Evolutionary conservation across 2,797 vertebrate species (phyloP), one percentile per base, ranked within the genome.

Genomic region (Halcyon badia): DNA sequence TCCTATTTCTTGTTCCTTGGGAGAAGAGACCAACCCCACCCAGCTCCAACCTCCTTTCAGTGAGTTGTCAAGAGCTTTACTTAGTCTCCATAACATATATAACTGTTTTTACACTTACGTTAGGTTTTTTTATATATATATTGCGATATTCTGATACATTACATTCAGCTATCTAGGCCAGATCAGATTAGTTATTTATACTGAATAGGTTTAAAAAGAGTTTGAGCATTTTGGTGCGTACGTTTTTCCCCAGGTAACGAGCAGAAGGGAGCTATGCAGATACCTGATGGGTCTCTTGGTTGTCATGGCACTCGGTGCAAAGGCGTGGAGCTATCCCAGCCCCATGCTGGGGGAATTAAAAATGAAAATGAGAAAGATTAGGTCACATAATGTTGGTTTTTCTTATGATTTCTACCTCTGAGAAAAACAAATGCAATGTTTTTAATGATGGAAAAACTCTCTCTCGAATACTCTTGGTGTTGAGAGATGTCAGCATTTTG

Each of bases 131-230:
- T 95, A 35, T 35, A 35, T 69, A 66, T 18, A 46, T 83, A 64
- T 70, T 65, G 58, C 16, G 10, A 70, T 60, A 30, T 88, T 96
- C 65, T 52, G 61, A 42, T 58, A 72, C 57, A 65, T 92, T 91
- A 65, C 31, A 83, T 83, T 94, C 76, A 86, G 54, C 80, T 96
- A 95, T 94, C 91, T 97, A 86, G 95, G 97, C 95, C 95, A 95
- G 81, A 83, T 90, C 65, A 24, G 91, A 93, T 94, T 89, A 91
- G 87, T 89, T 90, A 93, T 93, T 96, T 96, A 91, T 96, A 95
- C 93, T 95, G 91, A 91, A 94, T 88, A 87, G 33, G 28, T 89
- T 86, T 93, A 41, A 79, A 96, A 96, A 56, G 87, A 88, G 42
- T 82, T 89, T 64, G 89, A 95, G 61, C 6, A 2, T 88, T 95